These are phyloP conservation scores for Electrona antarctica DNA, from an alignment of 2,113 vertebrate genomes.

Conservation along the genomic window DNA sequence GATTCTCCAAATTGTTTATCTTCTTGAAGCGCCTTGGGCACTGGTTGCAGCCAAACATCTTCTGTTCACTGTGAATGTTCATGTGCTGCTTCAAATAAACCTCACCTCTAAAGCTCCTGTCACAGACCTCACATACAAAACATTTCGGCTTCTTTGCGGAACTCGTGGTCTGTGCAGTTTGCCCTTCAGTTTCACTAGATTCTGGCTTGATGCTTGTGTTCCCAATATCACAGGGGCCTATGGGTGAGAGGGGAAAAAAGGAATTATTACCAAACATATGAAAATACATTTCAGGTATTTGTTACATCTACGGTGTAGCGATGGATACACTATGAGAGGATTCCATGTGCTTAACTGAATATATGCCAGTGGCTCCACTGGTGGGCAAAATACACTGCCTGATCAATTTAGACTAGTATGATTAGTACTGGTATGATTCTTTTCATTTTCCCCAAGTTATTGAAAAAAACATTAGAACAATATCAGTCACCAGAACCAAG, in stretches of 20 bases:
- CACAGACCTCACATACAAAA: conserved; percentile 61
- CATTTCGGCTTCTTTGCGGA: conserved; percentile 21
- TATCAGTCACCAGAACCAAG: no score
- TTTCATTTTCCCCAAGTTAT: no score
- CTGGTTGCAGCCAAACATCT: conserved; percentile 48
- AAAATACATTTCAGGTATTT: background rate
- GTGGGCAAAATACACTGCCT: no score
- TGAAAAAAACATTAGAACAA: no score
- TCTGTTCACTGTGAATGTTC: conserved; percentile 53
- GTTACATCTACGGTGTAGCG: no score
- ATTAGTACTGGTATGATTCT: no score
- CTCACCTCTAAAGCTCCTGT: conserved; percentile 60
- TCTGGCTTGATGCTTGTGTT: background rate
- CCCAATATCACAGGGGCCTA: conserved; percentile 5
- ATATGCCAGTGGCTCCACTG: no score
- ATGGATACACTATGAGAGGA: no score
- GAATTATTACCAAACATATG: background rate
- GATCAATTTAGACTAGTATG: no score
- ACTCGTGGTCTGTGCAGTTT: background rate
- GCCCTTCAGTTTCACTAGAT: background rate
- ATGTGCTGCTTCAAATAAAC: conserved; percentile 63
- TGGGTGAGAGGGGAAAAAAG: background rate
- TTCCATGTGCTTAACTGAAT: no score
- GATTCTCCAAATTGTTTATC: conserved; percentile 13
- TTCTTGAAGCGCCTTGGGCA: conserved; percentile 58